Evolutionary conservation across 1,140 invertebrate genomes (phyloP).

Genomic region (Trichonephila inaurata): DNA sequence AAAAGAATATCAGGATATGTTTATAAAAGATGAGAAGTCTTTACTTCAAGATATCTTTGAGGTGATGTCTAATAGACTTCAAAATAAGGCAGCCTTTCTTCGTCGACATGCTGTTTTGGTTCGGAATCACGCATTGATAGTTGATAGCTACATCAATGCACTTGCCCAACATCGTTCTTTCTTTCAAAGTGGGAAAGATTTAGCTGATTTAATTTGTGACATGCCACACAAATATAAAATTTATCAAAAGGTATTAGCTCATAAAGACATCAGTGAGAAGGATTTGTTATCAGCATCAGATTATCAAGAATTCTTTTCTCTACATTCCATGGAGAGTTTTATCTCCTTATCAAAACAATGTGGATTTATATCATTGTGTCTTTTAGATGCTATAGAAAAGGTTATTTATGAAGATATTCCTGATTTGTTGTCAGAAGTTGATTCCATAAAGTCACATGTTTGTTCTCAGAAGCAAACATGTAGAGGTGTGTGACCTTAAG

Average conservation of each 20-base stretch:
- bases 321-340: conserved; percentile 77
- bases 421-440: conserved; percentile 43
- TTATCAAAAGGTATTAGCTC: conserved; percentile 90
- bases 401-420: conserved; percentile 68
- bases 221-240: conserved; percentile 97
- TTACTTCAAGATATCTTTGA: conserved; percentile 91
- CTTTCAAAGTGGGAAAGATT: conserved; percentile 92
- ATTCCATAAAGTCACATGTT: not conserved
- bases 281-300: conserved; percentile 94
- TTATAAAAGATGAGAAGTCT: conserved; percentile 87
- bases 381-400: conserved; percentile 66
- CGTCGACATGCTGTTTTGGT: conserved; percentile 96
- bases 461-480: conserved; percentile 24
- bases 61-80: conserved; percentile 92
- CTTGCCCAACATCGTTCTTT: conserved; percentile 96
- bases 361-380: conserved; percentile 64
- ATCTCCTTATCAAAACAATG: conserved; percentile 72
- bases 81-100: conserved; percentile 95
- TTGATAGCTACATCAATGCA: conserved; percentile 95
- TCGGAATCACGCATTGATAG: conserved; percentile 97
- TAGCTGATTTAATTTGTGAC: conserved; percentile 86
- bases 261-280: conserved; percentile 95
- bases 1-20: conserved; percentile 73
- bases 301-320: conserved; percentile 93
- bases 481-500: not conserved